These are phyloP conservation scores for Coptodon bakossiorum DNA, from an alignment of 2,113 vertebrate genomes.

Conservation along the genomic window DNA sequence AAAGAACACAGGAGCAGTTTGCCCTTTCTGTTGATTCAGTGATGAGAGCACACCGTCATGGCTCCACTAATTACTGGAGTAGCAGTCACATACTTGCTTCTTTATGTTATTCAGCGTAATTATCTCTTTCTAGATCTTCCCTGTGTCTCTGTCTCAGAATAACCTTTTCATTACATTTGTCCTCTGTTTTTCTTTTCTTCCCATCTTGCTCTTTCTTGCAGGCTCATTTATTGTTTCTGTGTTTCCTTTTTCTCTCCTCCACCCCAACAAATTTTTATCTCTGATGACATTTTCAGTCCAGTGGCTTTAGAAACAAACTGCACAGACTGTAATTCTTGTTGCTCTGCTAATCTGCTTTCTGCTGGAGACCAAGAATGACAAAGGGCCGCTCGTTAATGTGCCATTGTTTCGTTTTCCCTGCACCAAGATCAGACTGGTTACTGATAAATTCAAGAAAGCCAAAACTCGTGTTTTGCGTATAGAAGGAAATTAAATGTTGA, in stretches of 20 bases:
- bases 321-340: slow-evolving; percentile 11
- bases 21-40: neutral
- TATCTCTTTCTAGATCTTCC: neutral
- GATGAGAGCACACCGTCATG: neutral
- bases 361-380: slow-evolving; percentile 16
- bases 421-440: neutral
- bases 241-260: neutral
- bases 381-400: slow-evolving; percentile 31
- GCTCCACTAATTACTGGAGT: neutral
- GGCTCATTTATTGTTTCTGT: slow-evolving; percentile 12
- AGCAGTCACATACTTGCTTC: neutral
- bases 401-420: slow-evolving; percentile 25
- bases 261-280: neutral
- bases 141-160: neutral
- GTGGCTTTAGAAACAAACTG: slow-evolving; percentile 42
- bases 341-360: slow-evolving; percentile 29
- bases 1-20: neutral
- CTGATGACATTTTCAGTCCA: slow-evolving; percentile 59
- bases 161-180: slow-evolving; percentile 16
- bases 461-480: neutral
- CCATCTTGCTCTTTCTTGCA: neutral
- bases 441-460: slow-evolving; percentile 8
- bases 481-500: slow-evolving; percentile 13
- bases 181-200: neutral
- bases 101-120: neutral